These are phyloP conservation scores for Centropristis striata DNA, from an alignment of 2,113 vertebrate species.

Conservation along the genomic window DNA sequence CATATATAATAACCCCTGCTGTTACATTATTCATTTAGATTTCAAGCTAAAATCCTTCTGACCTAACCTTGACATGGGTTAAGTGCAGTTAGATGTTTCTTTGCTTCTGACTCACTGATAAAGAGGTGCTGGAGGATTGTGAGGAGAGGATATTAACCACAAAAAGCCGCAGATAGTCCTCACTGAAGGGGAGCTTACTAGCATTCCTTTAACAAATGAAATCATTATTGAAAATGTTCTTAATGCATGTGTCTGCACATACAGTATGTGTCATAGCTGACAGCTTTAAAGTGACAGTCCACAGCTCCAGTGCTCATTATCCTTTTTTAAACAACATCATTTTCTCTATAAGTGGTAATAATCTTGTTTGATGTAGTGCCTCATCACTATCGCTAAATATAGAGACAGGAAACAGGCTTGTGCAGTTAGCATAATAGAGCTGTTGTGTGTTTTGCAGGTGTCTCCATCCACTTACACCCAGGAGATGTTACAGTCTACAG, in stretches of 20 bases:
- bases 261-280: conserved; percentile 1
- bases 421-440: not conserved
- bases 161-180: conserved; percentile 16
- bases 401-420: not conserved
- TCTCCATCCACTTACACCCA: conserved; percentile 90
- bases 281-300: conserved; percentile 11
- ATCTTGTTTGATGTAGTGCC: conserved; percentile 9
- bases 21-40: conserved; percentile 61
- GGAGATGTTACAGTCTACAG: conserved; percentile 88
- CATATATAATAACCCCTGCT: conserved; percentile 32
- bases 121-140: conserved; percentile 31
- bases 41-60: conserved; percentile 44
- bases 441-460: conserved; percentile 84
- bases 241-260: not conserved
- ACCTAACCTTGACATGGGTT: conserved; percentile 39
- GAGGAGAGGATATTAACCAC: conserved; percentile 15
- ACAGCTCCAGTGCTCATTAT: conserved; percentile 31
- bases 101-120: conserved; percentile 15
- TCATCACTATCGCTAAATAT: conserved; percentile 18
- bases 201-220: not conserved
- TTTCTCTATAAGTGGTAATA: not conserved
- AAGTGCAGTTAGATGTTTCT: conserved; percentile 61
- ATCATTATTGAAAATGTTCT: conserved; percentile 7
- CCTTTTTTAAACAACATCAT: not conserved
- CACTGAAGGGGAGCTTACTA: not conserved